These are phyloP conservation scores for Aquatica leii DNA, from an alignment of 2,888 invertebrate genomes.

Conservation along the genomic window DNA sequence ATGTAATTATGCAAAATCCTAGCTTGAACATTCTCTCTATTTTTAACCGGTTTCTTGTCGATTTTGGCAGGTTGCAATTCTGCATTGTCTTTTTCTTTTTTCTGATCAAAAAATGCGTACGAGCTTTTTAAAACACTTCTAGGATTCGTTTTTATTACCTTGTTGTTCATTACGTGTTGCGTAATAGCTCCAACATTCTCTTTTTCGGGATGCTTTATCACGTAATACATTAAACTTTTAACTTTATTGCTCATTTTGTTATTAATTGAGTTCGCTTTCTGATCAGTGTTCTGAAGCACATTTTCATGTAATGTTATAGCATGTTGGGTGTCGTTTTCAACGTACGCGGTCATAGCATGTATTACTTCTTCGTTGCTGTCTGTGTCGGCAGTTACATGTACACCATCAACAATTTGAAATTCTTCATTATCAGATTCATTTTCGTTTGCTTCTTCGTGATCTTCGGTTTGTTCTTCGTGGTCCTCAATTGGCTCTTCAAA, in stretches of 20 bases:
- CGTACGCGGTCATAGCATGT: background rate
- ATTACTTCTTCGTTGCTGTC: constrained; percentile 30
- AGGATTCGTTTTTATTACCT: constrained; percentile 49
- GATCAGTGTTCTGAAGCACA: constrained; percentile 11
- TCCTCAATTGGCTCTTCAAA: background rate
- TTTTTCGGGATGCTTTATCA: constrained; percentile 54
- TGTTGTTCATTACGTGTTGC: constrained; percentile 29
- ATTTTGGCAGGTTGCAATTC: constrained; percentile 33
- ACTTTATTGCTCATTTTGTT: constrained; percentile 21
- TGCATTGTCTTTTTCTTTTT: constrained; percentile 27
- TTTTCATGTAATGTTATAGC: constrained; percentile 23
- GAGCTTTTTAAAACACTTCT: constrained; percentile 55
- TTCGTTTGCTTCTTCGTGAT: constrained; percentile 13
- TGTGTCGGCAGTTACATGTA: constrained; percentile 50
- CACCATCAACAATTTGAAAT: constrained; percentile 51
- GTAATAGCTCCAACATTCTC: constrained; percentile 52
- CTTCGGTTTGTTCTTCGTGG: constrained; percentile 23
- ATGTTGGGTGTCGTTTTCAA: constrained; percentile 17
- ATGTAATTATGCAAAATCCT: constrained; percentile 54
- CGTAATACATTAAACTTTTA: constrained; percentile 45
- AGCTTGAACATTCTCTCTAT: constrained; percentile 53
- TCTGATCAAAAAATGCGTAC: constrained; percentile 31
- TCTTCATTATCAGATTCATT: constrained; percentile 48
- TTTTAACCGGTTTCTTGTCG: constrained; percentile 50
- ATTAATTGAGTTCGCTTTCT: constrained; percentile 12